Conservation (phyloP, 2,113 vertebrate species). For the Pluvialis apricaria region DNA sequence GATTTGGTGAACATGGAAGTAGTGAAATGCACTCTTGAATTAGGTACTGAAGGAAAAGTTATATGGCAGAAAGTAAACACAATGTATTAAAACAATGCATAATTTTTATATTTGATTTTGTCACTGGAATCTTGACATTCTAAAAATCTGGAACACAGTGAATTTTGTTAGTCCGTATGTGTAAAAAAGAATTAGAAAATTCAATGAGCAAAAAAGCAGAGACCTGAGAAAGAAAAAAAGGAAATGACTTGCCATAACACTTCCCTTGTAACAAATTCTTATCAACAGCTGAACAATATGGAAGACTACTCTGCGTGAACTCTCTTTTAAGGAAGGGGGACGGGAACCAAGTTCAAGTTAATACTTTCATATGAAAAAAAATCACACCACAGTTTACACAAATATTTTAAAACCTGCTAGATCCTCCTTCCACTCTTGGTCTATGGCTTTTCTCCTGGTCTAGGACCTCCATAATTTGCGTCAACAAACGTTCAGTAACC, state of each 20-base stretch:
- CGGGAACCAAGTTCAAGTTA: background rate
- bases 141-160: background rate
- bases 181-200: background rate
- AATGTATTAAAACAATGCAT: background rate
- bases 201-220: background rate
- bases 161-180: background rate
- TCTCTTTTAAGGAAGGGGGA: background rate
- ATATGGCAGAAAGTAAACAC: conserved; percentile 9
- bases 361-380: background rate
- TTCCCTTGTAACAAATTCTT: background rate
- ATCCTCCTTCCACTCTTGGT: background rate
- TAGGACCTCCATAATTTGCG: background rate
- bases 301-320: background rate
- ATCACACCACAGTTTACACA: background rate
- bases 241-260: background rate
- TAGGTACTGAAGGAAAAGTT: background rate
- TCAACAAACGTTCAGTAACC: background rate
- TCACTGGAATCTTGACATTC: background rate
- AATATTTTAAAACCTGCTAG: background rate
- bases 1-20: conserved; percentile 64
- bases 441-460: background rate
- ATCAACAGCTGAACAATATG: background rate
- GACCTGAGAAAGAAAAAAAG: background rate
- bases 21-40: conserved; percentile 25
- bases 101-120: background rate